Evolutionary conservation across 2,888 invertebrate species (phyloP).

Genomic region (Sphecodes monilicornis): DNA sequence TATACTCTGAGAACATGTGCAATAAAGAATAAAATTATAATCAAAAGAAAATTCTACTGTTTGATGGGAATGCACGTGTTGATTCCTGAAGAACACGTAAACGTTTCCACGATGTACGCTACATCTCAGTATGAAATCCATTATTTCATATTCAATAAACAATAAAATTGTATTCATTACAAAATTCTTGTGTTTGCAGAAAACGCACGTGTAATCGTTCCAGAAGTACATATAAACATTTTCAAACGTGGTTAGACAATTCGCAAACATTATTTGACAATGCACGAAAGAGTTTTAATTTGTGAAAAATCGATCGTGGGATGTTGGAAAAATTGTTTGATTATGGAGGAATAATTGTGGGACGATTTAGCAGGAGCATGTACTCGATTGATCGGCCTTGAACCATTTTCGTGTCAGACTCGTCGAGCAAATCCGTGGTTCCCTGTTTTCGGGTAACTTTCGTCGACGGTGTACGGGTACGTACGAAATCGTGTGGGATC

Average conservation of each 20-base stretch:
- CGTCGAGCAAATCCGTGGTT: constrained; percentile 42
- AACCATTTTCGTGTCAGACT: constrained; percentile 48
- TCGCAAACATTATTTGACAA: background rate
- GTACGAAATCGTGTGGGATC: constrained; percentile 52
- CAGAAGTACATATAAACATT: background rate
- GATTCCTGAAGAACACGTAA: too few relatives aligned
- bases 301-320: background rate
- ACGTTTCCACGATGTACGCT: too few relatives aligned
- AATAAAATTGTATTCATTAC: background rate
- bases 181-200: background rate
- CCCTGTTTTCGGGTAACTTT: constrained; percentile 46
- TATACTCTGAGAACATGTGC: background rate
- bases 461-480: constrained; percentile 3
- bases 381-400: constrained; percentile 62
- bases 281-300: background rate
- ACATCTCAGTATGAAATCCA: too few relatives aligned
- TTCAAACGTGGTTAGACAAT: background rate
- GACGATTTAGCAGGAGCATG: constrained; percentile 32
- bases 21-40: background rate
- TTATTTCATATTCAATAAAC: too few relatives aligned
- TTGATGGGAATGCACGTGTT: background rate
- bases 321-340: background rate
- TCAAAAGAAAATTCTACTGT: background rate
- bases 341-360: background rate
- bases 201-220: background rate